Evolutionary conservation across 2,888 invertebrate species (phyloP).

Genomic region (Pachycephus smyrnensis): DNA sequence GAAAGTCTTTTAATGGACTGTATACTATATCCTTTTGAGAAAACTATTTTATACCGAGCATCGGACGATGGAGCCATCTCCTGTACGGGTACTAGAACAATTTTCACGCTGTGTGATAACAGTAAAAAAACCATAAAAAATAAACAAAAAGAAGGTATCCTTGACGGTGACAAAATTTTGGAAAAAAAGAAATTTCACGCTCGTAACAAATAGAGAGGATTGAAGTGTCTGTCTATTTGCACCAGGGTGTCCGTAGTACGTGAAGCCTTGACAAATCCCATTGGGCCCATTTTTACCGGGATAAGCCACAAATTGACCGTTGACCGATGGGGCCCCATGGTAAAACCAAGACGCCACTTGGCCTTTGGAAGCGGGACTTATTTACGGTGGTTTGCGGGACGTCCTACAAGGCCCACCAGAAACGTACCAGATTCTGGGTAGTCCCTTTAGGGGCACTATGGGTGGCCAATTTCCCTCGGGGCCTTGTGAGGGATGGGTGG

Average conservation of each 20-base stretch:
- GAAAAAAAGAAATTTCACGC: no score
- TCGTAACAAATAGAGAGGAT: no score
- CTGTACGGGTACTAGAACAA: background rate
- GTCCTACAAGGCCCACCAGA: background rate
- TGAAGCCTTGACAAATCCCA: no score
- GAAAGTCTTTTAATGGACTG: constrained; percentile 40
- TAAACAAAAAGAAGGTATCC: no score
- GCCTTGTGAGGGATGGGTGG: background rate
- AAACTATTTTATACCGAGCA: background rate
- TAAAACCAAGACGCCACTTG: constrained; percentile 4
- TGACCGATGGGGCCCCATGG: background rate
- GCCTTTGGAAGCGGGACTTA: constrained; percentile 16
- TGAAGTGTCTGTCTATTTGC: no score
- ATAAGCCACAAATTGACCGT: constrained; percentile 8
- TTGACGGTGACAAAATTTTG: no score
- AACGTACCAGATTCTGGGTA: constrained; percentile 13
- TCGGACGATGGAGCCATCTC: background rate
- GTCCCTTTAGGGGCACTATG: constrained; percentile 25
- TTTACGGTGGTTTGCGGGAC: constrained; percentile 23
- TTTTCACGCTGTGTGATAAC: background rate
- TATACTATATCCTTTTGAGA: background rate
- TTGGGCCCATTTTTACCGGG: no score
- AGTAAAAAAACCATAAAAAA: no score
- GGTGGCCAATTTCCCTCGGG: constrained; percentile 36
- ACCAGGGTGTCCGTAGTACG: no score